These are phyloP conservation scores for Ectemnius continuus DNA, from an alignment of 2,888 invertebrate genomes.

Conservation along the genomic window DNA sequence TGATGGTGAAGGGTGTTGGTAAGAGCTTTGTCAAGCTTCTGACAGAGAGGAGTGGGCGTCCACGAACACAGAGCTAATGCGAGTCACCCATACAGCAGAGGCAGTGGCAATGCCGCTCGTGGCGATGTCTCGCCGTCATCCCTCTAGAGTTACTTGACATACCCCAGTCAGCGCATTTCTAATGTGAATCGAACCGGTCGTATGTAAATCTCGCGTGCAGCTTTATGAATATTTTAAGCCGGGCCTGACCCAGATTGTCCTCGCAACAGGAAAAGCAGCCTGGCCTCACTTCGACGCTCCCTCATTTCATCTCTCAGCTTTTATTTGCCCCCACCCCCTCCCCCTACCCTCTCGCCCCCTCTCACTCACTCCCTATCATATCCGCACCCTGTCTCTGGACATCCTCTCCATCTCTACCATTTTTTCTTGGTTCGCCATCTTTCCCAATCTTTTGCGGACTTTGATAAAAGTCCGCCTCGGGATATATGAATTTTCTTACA, in stretches of 20 bases:
- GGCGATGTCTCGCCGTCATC: conserved; percentile 48
- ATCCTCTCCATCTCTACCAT: background rate
- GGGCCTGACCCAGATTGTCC: conserved; percentile 74
- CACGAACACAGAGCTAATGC: conserved; percentile 33
- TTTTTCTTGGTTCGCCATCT: too few species aligned
- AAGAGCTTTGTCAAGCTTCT: conserved; percentile 53
- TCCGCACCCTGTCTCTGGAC: background rate
- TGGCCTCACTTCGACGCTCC: conserved; percentile 40
- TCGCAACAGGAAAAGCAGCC: conserved; percentile 66
- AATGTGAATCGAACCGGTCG: conserved; percentile 71
- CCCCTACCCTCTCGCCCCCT: too few species aligned
- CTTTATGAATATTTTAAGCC: conserved; percentile 76
- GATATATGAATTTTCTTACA: too few species aligned
- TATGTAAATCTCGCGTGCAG: conserved; percentile 71
- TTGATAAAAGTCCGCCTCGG: too few species aligned
- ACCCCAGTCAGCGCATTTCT: conserved; percentile 70
- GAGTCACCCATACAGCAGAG: conserved; percentile 32
- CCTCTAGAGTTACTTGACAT: conserved; percentile 68
- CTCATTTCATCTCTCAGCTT: conserved; percentile 33
- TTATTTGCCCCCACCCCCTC: background rate
- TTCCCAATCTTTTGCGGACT: too few species aligned
- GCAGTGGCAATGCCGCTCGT: conserved; percentile 24
- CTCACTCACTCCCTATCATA: too few species aligned
- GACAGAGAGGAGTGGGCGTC: conserved; percentile 40
- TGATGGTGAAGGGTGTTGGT: conserved; percentile 36